Base-by-base conservation (phyloP, 2,113 vertebrate species). In the Hippocampus zosterae region DNA sequence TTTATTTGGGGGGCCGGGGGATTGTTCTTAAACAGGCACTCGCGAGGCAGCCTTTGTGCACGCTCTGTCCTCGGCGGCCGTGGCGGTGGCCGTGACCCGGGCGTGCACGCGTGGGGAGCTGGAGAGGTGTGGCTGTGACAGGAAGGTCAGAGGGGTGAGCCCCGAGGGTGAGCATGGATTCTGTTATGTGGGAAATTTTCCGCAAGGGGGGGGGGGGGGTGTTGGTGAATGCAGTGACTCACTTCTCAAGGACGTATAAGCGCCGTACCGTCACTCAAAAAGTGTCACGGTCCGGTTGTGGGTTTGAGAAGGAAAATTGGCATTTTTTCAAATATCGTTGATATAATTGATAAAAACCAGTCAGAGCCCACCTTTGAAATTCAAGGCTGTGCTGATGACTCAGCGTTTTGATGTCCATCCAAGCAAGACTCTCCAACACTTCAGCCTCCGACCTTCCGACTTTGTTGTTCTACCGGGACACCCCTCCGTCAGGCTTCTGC, bases 31-130 rank as follows among this genome's bases (percentile, higher is more conserved):
- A 69, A 25, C 84, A 94, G 92, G 92, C 67, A 94, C 89, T 0
- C 61, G 73, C 59, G 93, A 94, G 73, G 89, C 90, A 0, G 91
- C 92, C 40, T 92, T 92, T 44, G 85, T 92, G 76, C 92, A 92
- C 0, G 80, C 92, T 64, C 67, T 93, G 72, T 89, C 92, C 0
- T 80, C 93, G 0, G 91, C 91, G 0, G 70, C 90, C 0, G 57
- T 92, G 53, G 93, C 92, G 0, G 88, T 92, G 68, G 91, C 91
- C 0, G 92, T 94, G 80, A 92, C 92, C 23, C 65, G 69, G 25
- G 92, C 89, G 67, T 94, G 93, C 89, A 93, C 92, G 70, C 57
- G 57, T 0, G 86, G 93, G 57, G 92, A 94, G 87, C 89, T 93
- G 84, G 89, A 93, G 79, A 80, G 90, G 77, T 91, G 92, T 41